Evolutionary conservation across 2,888 invertebrate genomes (phyloP), one percentile per base, ranked within the genome.

Genomic region (Conops quadrifasciatus): DNA sequence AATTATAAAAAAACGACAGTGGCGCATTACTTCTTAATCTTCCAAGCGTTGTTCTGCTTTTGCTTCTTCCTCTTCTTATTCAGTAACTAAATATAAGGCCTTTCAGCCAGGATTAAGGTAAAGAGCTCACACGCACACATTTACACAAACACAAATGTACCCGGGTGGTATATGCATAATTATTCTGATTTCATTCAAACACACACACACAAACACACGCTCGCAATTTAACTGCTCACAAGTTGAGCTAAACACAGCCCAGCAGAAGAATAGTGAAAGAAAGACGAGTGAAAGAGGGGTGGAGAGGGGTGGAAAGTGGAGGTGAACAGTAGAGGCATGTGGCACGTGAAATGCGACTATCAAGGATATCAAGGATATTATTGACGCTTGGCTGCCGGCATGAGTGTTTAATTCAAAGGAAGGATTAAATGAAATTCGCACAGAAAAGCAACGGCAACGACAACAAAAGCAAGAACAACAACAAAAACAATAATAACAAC

Each of bases 341-440:
- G n/a, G 11, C 15, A 24, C 15, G 58, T 58, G 28, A 58, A 58
- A 58, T 58, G 26, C 28, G 26, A 58, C 58, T 58, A 58, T 58
- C 58, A 28, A 58, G 58, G 58, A 58, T 51, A 60, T 68, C 68
- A 62, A 62, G 68, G 68, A 68, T 68, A 62, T 68, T 62, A 68
- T 68, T 62, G 68, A 68, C 68, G 68, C 68, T 60, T 60, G 60
- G 60, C 60, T 68, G 60, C 49, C 59, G 28, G 47, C 49, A 60
- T 68, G 68, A 60, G 67, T 67, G 67, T 67, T 59, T 67, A 67
- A 67, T 60, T 68, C 68, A 68, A 62, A 58, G 7, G 68, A 68
- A 60, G 36, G 51, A 68, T 68, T 68, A 59, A 68, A 51, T 49
- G 59, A 60, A 66, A 26, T 60, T 68, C 68, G 43, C 58, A 47